These are phyloP conservation scores for Hymenochirus boettgeri DNA, from an alignment of 2,113 vertebrate species.

Conservation along the genomic window DNA sequence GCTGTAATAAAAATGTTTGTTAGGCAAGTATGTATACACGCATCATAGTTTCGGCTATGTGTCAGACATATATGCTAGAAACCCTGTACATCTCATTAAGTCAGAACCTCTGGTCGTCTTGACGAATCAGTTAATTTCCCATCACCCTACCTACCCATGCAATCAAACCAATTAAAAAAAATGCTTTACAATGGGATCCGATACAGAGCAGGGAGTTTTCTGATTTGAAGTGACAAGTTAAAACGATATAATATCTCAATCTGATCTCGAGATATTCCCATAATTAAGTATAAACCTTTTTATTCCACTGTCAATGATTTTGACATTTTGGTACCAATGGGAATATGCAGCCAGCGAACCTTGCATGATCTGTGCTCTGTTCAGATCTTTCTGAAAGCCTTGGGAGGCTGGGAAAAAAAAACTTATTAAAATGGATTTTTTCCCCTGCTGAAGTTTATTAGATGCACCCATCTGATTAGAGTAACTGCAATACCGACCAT, in stretches of 20 bases:
- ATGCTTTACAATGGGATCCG: not conserved
- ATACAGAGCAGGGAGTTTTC: not conserved
- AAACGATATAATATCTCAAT: not conserved
- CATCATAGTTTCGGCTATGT: too few species aligned
- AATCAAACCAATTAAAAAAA: constrained; percentile 10
- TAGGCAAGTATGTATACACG: too few species aligned
- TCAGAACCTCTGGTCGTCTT: too few species aligned
- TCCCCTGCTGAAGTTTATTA: too few species aligned
- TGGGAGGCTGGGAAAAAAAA: constrained; percentile 1
- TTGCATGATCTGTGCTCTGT: not conserved
- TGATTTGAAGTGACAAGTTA: constrained; percentile 16
- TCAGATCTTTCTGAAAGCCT: constrained; percentile 23
- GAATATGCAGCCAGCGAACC: constrained; percentile 6
- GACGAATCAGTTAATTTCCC: too few species aligned
- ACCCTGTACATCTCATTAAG: too few species aligned
- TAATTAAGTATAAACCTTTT: constrained; percentile 16
- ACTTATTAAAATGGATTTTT: constrained; percentile 33
- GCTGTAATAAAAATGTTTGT: too few species aligned
- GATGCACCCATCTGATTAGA: too few species aligned
- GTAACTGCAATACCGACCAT: too few species aligned
- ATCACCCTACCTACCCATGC: too few species aligned
- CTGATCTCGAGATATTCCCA: constrained; percentile 1
- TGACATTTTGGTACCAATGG: constrained; percentile 17
- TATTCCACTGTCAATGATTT: constrained; percentile 3
- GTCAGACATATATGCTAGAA: too few species aligned